phyloP scores from a whole-genome alignment of 2,888 invertebrate genomes.

The Gastracanthus pulcherrimus region DNA sequence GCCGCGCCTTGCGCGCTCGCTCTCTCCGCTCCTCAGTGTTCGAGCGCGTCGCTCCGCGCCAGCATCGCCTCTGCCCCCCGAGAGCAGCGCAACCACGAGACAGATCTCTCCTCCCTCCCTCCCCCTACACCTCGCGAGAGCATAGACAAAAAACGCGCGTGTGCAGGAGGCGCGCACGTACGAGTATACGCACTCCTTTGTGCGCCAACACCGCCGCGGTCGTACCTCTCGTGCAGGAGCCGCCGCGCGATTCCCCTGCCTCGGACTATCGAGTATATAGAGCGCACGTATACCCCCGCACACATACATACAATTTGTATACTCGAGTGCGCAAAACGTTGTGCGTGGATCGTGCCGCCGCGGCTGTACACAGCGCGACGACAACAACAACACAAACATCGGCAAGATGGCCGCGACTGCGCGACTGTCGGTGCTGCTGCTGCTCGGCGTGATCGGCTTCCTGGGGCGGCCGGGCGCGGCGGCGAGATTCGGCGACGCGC shows the following conservation, averaged over 20 bases:
- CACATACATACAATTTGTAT: no score
- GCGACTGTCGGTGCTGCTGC: constrained; percentile 64
- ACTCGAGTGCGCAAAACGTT: no score
- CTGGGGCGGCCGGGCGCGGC: not conserved
- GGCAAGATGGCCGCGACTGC: constrained; percentile 75
- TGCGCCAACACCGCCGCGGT: not conserved
- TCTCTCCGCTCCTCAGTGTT: constrained; percentile 31
- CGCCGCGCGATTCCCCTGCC: no score
- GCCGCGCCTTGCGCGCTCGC: not conserved
- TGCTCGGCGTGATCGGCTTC: constrained; percentile 17
- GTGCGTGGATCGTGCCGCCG: no score
- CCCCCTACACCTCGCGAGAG: not conserved
- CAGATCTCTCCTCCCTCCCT: not conserved
- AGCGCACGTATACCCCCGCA: no score
- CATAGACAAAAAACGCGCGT: not conserved
- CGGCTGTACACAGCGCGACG: no score
- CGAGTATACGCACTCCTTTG: not conserved
- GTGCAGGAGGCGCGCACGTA: constrained; percentile 11
- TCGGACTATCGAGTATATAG: no score
- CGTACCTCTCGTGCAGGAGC: no score
- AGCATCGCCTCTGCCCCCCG: not conserved
- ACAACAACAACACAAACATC: constrained; percentile 60
- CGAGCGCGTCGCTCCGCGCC: constrained; percentile 53
- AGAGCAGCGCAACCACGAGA: not conserved
- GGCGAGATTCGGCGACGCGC: constrained; percentile 65